Conservation (phyloP, 2,113 vertebrate species). For the Gavialis gangeticus region DNA sequence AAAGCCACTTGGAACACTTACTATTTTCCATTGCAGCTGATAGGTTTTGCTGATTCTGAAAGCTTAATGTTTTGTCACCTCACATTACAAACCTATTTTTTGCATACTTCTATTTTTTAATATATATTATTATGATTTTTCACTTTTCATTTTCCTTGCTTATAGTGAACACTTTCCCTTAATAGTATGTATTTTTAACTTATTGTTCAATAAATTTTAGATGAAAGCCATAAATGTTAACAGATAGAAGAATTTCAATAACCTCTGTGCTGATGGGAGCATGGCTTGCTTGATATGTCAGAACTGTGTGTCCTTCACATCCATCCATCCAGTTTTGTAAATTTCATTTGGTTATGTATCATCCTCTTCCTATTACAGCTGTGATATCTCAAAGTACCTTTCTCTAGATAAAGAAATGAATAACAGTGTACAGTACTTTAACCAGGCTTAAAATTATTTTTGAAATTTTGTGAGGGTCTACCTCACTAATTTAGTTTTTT, state of each 20-base stretch:
- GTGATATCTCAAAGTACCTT: background rate
- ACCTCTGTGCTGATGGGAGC: background rate
- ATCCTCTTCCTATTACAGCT: background rate
- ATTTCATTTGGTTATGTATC: background rate
- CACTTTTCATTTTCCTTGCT: background rate
- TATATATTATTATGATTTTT: background rate
- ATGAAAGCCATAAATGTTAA: background rate
- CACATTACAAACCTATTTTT: background rate
- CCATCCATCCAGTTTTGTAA: background rate
- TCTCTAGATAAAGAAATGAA: background rate
- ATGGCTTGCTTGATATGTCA: background rate
- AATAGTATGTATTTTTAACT: background rate
- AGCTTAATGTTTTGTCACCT: background rate
- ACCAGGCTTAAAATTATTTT: background rate
- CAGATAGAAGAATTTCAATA: accelerated
- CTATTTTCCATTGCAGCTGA: background rate
- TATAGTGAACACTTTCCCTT: background rate
- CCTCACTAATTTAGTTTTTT: background rate
- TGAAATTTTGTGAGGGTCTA: background rate
- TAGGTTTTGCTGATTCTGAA: background rate
- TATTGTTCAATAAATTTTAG: background rate
- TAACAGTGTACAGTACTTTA: background rate
- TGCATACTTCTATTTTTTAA: background rate
- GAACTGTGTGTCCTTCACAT: background rate
- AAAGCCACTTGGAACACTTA: background rate